phyloP scores from a whole-genome alignment of 2,113 vertebrate genomes.

The Odobenus rosmarus region DNA sequence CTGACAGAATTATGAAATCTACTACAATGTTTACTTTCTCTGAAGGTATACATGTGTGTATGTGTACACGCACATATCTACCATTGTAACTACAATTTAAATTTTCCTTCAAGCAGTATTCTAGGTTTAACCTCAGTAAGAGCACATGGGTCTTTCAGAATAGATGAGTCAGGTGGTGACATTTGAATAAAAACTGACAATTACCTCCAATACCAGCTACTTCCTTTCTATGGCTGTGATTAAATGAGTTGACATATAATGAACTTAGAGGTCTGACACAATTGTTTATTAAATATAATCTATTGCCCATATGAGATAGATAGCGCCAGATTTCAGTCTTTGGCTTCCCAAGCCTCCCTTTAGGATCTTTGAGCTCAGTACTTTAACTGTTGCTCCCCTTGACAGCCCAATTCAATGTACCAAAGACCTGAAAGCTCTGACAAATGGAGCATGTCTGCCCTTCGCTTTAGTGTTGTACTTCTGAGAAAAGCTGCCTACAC shows the following conservation, averaged over 20 bases:
- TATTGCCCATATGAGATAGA: background rate
- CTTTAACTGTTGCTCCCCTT: background rate
- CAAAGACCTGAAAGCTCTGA: background rate
- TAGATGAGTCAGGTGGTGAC: background rate
- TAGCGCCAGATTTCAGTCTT: background rate
- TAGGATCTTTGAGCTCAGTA: background rate
- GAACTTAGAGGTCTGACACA: background rate
- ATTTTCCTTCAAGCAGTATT: background rate
- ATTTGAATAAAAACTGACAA: background rate
- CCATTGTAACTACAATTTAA: background rate
- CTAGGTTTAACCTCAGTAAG: background rate
- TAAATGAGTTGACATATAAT: background rate
- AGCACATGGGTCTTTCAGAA: background rate
- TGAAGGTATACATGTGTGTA: background rate
- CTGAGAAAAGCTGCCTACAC: background rate
- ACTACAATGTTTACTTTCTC: background rate
- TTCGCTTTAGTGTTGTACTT: background rate
- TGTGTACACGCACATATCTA: fast-evolving
- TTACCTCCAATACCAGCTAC: background rate
- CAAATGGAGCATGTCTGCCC: background rate
- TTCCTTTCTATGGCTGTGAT: background rate
- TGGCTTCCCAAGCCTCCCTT: background rate
- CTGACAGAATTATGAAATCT: background rate
- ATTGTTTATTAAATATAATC: background rate
- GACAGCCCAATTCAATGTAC: background rate